Percentiles rank a stretch among this genome's conserved stretches.
These are phyloP conservation scores for Hydractinia echinata DNA, from an alignment of 30 jellyfish, hydroid and myxozoan species.

Conservation along the genomic window DNA sequence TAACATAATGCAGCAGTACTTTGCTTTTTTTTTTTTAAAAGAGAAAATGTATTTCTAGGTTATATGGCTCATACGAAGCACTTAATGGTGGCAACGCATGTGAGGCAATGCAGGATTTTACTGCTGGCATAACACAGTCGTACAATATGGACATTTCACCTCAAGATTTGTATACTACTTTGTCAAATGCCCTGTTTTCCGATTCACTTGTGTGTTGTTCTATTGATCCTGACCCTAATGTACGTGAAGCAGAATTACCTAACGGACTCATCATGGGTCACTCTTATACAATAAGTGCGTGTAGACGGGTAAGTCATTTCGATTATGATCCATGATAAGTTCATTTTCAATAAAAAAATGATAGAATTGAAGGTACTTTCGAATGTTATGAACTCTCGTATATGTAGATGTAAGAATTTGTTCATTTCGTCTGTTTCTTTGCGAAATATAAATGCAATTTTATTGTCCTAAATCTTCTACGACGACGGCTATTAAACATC, in stretches of 20 bases:
- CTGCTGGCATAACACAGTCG: slow-evolving; percentile 93
- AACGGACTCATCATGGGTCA: slow-evolving; percentile 89
- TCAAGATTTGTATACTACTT: slow-evolving; percentile 30
- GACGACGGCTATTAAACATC: no score
- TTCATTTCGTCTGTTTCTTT: not conserved
- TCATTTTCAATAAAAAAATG: no score
- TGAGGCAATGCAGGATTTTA: slow-evolving; percentile 94
- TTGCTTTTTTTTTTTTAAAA: not conserved
- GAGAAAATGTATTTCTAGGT: slow-evolving; percentile 23
- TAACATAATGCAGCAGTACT: no score
- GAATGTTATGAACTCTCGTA: no score
- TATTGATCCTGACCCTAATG: slow-evolving; percentile 88
- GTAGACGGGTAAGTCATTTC: slow-evolving; percentile 43
- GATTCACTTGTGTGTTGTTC: slow-evolving; percentile 93
- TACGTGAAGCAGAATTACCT: slow-evolving; percentile 72
- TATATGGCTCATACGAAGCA: slow-evolving; percentile 78
- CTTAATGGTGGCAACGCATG: slow-evolving; percentile 93
- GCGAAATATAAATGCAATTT: no score
- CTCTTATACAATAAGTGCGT: slow-evolving; percentile 80
- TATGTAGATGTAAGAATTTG: not conserved
- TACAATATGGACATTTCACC: slow-evolving; percentile 46
- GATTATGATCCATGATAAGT: no score
- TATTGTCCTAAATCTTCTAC: no score
- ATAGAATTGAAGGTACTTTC: no score
- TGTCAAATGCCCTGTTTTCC: slow-evolving; percentile 63